phyloP scores from a whole-genome alignment of 2,888 invertebrate species.

The Pyrgus malvae region DNA sequence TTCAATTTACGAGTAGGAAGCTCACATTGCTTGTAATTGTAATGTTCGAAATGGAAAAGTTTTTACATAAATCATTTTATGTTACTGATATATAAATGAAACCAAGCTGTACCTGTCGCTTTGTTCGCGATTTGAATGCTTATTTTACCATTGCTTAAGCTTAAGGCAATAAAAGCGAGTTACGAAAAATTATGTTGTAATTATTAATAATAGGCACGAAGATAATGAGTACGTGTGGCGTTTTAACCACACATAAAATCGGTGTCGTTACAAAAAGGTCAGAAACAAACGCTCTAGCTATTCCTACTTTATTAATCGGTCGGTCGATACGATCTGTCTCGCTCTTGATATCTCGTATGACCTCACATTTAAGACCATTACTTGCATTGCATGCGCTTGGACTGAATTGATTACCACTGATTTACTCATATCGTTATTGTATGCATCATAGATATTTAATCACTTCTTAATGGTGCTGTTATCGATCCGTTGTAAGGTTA shows the following conservation, averaged over 20 bases:
- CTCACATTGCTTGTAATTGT: too few relatives aligned
- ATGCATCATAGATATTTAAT: slow-evolving; percentile 8
- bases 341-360: slow-evolving; percentile 10
- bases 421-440: slow-evolving; percentile 18
- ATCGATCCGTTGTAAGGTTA: background rate
- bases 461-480: slow-evolving; percentile 10
- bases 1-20: too few relatives aligned
- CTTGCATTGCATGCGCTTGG: slow-evolving; percentile 15
- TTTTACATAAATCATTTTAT: too few relatives aligned
- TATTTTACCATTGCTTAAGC: background rate
- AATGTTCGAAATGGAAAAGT: too few relatives aligned
- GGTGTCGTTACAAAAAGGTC: slow-evolving; percentile 13
- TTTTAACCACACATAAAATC: background rate
- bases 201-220: too few relatives aligned
- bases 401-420: slow-evolving; percentile 16
- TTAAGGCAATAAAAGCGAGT: background rate
- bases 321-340: background rate
- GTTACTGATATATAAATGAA: too few relatives aligned
- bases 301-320: slow-evolving; percentile 6
- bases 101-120: too few relatives aligned
- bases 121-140: too few relatives aligned
- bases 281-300: slow-evolving; percentile 10
- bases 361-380: slow-evolving; percentile 14
- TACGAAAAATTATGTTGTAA: background rate
- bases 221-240: background rate